These are phyloP conservation scores for Otus sunia DNA, from an alignment of 2,113 vertebrate species.

Conservation along the genomic window DNA sequence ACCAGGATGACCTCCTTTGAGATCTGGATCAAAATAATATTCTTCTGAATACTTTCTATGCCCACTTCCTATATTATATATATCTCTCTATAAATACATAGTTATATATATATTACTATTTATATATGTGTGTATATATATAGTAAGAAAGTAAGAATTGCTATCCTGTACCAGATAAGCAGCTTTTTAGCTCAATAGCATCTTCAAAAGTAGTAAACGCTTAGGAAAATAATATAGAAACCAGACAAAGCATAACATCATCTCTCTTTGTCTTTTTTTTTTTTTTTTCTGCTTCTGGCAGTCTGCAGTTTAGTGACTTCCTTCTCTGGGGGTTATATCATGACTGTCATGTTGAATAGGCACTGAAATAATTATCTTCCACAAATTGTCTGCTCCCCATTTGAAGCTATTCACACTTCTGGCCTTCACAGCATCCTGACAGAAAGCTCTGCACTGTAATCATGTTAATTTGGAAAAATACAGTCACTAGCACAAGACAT, in stretches of 20 bases:
- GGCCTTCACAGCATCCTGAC: not conserved
- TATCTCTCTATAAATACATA: not conserved
- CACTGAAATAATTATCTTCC: conserved; percentile 1
- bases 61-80: not conserved
- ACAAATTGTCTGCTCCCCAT: not conserved
- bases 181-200: not conserved
- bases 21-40: not conserved
- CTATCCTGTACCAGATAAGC: not conserved
- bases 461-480: not conserved
- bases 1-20: not conserved
- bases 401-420: not conserved
- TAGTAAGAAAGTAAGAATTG: not conserved
- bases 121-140: not conserved
- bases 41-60: not conserved
- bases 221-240: not conserved
- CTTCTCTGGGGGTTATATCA: not conserved
- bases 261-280: not conserved
- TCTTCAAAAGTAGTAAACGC: not conserved
- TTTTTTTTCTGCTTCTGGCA: not conserved
- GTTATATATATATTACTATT: not conserved
- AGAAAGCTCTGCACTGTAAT: not conserved
- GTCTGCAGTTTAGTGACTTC: not conserved
- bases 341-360: not conserved
- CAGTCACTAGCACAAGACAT: not conserved
- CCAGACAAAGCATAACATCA: not conserved